Percentiles rank a stretch among this genome's conserved stretches.
Conservation (phyloP, 2,888 invertebrate genomes). For the Listrodromus nycthemerus region DNA sequence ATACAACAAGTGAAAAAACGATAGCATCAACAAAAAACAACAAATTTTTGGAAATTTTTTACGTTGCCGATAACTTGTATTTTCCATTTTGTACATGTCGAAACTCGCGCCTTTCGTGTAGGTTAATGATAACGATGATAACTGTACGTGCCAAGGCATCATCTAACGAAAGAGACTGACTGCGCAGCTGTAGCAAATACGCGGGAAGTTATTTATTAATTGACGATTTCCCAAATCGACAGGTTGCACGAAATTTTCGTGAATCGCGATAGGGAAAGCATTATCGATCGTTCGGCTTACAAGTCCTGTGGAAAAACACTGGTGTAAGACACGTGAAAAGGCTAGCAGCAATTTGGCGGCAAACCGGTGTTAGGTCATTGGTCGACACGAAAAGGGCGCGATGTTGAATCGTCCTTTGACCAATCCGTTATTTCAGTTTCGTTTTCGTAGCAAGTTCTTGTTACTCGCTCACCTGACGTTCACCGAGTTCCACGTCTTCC, state of each 20-base stretch:
- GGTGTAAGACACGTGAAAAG: neutral
- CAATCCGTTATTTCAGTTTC: constrained; percentile 60
- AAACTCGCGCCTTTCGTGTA: neutral
- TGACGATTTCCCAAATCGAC: neutral
- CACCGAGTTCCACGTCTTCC: constrained; percentile 34
- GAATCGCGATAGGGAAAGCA: neutral
- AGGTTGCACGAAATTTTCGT: constrained; percentile 22
- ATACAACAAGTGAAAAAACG: neutral
- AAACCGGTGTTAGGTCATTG: constrained; percentile 40
- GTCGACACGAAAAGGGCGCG: neutral
- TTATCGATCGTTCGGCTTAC: neutral
- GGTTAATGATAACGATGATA: neutral
- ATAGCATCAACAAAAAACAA: neutral
- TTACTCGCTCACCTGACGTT: constrained; percentile 55
- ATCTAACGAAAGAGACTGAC: constrained; percentile 1
- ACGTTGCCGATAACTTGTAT: neutral
- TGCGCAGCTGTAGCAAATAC: constrained; percentile 28
- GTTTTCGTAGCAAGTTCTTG: neutral
- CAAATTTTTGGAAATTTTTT: neutral
- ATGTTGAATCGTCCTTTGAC: constrained; percentile 16
- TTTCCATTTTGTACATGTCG: neutral
- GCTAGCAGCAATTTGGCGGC: constrained; percentile 53
- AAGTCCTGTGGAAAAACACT: constrained; percentile 1
- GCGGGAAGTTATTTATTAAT: constrained; percentile 48
- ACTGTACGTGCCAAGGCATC: neutral